Conservation (phyloP, 2,113 vertebrate genomes). For the Alosa alosa region DNA sequence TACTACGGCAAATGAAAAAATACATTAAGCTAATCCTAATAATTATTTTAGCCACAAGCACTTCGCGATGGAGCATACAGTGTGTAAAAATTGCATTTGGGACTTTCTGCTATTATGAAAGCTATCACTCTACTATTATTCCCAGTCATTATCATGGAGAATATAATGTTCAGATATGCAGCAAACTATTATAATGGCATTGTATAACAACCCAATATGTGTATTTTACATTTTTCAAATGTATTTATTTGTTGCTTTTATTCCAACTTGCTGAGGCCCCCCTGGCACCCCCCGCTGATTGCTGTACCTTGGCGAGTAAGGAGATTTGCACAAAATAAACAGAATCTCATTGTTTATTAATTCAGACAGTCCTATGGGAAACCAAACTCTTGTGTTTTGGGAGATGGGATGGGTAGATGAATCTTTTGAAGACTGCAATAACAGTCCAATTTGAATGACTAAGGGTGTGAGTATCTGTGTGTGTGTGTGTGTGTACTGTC, state of each 20-base stretch:
- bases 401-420: not conserved
- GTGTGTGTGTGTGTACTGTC: not conserved
- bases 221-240: too few species aligned
- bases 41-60: too few species aligned
- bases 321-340: not conserved
- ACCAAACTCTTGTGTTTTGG: not conserved
- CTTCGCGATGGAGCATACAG: too few species aligned
- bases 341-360: not conserved
- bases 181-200: too few species aligned
- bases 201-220: too few species aligned
- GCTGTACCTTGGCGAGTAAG: not conserved
- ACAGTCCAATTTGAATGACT: slow-evolving; percentile 8
- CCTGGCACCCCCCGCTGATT: not conserved
- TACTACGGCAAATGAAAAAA: too few species aligned
- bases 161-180: too few species aligned
- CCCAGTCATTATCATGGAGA: too few species aligned
- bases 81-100: not conserved
- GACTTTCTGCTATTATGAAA: not conserved
- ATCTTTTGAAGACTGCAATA: not conserved
- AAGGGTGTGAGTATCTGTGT: slow-evolving; percentile 21
- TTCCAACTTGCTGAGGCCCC: too few species aligned
- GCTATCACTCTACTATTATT: too few species aligned
- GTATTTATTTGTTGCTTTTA: too few species aligned
- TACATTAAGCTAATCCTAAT: too few species aligned
- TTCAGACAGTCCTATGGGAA: not conserved